Evolutionary conservation across 2,888 invertebrate genomes (phyloP).

Genomic region (Papilio protenor): DNA sequence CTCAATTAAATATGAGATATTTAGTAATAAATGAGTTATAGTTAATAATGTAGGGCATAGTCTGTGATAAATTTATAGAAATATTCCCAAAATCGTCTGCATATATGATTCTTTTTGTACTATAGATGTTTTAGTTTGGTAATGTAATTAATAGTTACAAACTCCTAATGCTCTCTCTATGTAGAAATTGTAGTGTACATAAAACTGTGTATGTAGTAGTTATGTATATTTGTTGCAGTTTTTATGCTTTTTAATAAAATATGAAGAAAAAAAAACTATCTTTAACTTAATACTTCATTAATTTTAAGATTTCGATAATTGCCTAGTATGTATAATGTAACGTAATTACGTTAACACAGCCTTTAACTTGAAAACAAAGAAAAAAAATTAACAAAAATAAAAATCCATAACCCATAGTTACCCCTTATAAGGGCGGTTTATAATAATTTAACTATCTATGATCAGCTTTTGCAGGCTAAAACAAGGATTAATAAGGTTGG

Average conservation of each 20-base stretch:
- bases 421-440: no score
- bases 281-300: neutral
- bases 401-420: no score
- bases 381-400: no score
- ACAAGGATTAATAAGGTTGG: neutral
- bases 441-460: neutral
- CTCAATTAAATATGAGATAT: neutral
- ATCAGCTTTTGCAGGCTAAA: neutral
- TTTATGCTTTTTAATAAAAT: slow-evolving; percentile 17
- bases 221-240: slow-evolving; percentile 27
- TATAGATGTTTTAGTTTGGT: neutral
- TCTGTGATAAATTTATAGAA: slow-evolving; percentile 50
- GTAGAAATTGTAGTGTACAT: neutral
- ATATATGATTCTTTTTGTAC: neutral
- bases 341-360: no score
- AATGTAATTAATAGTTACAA: neutral
- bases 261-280: neutral
- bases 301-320: neutral
- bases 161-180: slow-evolving; percentile 2
- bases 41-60: slow-evolving; percentile 44
- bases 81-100: neutral
- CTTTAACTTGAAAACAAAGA: no score
- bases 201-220: neutral
- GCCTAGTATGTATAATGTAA: neutral
- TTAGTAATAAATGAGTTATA: slow-evolving; percentile 25